Conservation (phyloP, 1,140 invertebrate species). For the Cydia fagiglandana region DNA sequence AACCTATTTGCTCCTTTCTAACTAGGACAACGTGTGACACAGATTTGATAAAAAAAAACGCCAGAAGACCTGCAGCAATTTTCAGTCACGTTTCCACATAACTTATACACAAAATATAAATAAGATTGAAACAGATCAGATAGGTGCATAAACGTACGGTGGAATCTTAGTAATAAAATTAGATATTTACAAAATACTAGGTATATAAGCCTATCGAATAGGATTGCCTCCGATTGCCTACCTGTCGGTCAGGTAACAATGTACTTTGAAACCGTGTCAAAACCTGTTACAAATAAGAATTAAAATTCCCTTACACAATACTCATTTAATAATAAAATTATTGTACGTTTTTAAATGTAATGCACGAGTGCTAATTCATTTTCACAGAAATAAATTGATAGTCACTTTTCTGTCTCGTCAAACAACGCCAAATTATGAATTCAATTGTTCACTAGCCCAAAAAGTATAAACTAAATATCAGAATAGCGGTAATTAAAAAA, state of each 20-base stretch:
- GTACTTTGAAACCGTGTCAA: constrained; percentile 30
- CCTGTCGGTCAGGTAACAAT: constrained; percentile 33
- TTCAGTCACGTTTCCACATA: background rate
- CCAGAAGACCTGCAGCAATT: no score
- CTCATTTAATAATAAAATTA: background rate
- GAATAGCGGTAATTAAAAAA: background rate
- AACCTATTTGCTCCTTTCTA: background rate
- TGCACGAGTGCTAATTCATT: constrained; percentile 9
- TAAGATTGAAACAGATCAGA: background rate
- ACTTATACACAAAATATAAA: background rate
- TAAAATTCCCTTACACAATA: constrained; percentile 36
- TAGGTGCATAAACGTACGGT: constrained; percentile 6
- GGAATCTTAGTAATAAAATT: constrained; percentile 50
- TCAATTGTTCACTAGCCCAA: constrained; percentile 26
- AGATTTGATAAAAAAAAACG: background rate
- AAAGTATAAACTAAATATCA: background rate
- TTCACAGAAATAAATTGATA: constrained; percentile 2
- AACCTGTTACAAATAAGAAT: constrained; percentile 35
- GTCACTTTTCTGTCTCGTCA: background rate
- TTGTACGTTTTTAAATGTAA: background rate
- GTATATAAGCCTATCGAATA: constrained; percentile 43
- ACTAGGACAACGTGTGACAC: background rate
- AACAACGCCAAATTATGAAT: background rate
- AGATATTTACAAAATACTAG: constrained; percentile 59
- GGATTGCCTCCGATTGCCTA: constrained; percentile 30